Evolutionary conservation across 2,113 vertebrate genomes (phyloP).

Genomic region (Hydropotes inermis): DNA sequence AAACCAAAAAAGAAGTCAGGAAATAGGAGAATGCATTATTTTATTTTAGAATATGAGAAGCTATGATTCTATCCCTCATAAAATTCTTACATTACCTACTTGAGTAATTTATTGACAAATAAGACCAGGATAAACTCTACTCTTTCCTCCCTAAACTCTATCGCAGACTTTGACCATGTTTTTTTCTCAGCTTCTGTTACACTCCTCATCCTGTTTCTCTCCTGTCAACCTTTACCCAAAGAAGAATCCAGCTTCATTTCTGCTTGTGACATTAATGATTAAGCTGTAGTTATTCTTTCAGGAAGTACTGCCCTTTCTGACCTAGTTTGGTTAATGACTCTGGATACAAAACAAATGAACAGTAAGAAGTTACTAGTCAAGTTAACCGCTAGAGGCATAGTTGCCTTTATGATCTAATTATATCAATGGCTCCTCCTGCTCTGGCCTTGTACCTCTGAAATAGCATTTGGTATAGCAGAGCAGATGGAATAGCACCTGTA

Average conservation of each 20-base stretch:
- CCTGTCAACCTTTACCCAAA: slow-evolving; percentile 46
- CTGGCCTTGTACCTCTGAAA: background rate
- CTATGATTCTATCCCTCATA: background rate
- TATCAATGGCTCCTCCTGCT: background rate
- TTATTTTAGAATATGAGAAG: background rate
- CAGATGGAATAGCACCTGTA: background rate
- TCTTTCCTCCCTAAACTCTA: slow-evolving; percentile 16
- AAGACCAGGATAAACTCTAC: background rate
- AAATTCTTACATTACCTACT: slow-evolving; percentile 16
- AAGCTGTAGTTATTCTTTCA: slow-evolving; percentile 50
- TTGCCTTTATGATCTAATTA: background rate
- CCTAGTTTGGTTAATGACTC: slow-evolving; percentile 26
- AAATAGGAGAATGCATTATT: background rate
- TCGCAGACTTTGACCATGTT: slow-evolving; percentile 50
- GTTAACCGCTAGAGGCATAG: background rate
- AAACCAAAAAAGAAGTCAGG: background rate
- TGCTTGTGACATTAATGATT: slow-evolving; percentile 61
- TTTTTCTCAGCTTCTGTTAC: background rate
- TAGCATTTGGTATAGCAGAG: background rate
- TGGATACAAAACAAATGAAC: slow-evolving; percentile 14
- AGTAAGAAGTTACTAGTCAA: slow-evolving; percentile 15
- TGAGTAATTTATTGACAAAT: slow-evolving; percentile 36
- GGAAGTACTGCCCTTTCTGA: slow-evolving; percentile 28
- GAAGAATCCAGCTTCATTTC: slow-evolving; percentile 39
- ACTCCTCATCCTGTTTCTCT: background rate